phyloP scores from a whole-genome alignment of 2,797 vertebrate genomes.

The Scarus forsteni region DNA sequence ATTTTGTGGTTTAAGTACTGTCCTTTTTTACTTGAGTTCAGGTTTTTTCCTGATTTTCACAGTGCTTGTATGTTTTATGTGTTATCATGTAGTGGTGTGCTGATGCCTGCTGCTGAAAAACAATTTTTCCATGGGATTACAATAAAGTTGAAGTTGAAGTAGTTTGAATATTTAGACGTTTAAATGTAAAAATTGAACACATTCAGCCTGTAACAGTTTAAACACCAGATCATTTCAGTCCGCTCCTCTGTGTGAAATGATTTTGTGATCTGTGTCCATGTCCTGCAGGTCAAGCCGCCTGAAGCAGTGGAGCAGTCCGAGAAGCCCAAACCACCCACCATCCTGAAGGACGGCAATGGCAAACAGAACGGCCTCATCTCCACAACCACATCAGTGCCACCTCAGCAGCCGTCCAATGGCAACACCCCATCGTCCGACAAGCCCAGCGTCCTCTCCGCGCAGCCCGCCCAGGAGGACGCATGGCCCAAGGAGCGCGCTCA shows the following conservation, averaged over 20 bases:
- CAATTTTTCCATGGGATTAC: no score
- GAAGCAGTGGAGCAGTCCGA: constrained; percentile 74
- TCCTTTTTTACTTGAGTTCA: no score
- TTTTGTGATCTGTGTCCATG: constrained; percentile 24
- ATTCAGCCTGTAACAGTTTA: no score
- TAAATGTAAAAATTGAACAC: no score
- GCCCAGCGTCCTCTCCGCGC: constrained; percentile 70
- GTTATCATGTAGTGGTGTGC: no score
- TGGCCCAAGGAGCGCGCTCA: constrained; percentile 89
- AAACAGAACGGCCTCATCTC: constrained; percentile 82
- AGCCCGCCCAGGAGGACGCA: constrained; percentile 71
- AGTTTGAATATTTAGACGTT: no score
- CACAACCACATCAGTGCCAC: constrained; percentile 79
- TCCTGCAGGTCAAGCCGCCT: constrained; percentile 83
- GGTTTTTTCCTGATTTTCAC: no score
- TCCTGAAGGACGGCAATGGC: constrained; percentile 75
- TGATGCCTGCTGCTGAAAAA: no score
- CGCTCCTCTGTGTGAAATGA: constrained; percentile 12
- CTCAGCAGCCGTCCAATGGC: constrained; percentile 82
- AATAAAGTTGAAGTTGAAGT: no score
- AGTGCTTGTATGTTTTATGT: no score
- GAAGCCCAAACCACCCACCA: constrained; percentile 71
- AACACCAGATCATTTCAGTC: constrained; percentile 19
- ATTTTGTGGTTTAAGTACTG: no score
- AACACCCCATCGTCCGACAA: constrained; percentile 65